Conservation (phyloP, 2,113 vertebrate species). For the Zapornia atra region DNA sequence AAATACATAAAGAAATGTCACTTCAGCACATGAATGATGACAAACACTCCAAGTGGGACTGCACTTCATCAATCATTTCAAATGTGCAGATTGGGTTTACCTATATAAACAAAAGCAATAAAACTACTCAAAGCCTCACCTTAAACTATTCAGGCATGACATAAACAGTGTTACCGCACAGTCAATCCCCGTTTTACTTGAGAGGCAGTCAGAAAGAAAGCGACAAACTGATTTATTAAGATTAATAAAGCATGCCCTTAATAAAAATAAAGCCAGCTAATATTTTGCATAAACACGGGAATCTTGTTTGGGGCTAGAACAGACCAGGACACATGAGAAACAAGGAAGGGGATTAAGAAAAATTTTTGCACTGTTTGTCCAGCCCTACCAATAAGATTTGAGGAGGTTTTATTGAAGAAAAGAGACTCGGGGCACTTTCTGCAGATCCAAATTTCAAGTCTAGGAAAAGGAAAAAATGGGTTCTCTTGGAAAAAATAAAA, state of each 20-base stretch:
- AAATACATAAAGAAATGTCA: constrained; percentile 89
- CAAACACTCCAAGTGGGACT: constrained; percentile 82
- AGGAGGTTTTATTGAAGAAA: not conserved
- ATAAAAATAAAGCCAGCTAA: constrained; percentile 69
- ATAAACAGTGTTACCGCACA: constrained; percentile 74
- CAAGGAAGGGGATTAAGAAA: constrained; percentile 33
- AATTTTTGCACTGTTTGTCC: not conserved
- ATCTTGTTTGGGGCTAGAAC: constrained; percentile 1
- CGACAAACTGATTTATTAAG: constrained; percentile 76
- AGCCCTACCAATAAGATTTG: not conserved
- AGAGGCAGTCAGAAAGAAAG: constrained; percentile 68
- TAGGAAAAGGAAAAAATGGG: not conserved
- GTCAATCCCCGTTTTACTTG: constrained; percentile 76
- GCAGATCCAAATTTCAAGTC: not conserved
- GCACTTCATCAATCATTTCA: constrained; percentile 86
- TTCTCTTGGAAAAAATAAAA: not conserved
- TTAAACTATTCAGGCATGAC: constrained; percentile 80
- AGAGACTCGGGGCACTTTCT: not conserved
- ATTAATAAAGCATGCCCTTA: constrained; percentile 77
- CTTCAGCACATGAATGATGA: constrained; percentile 87
- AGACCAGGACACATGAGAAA: not conserved
- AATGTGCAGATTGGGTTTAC: constrained; percentile 82
- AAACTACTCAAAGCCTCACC: constrained; percentile 81
- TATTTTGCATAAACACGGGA: constrained; percentile 68
- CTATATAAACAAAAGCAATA: constrained; percentile 85